Evolutionary conservation across 2,797 vertebrate genomes (phyloP).

Genomic region (Crocidura indochinensis): DNA sequence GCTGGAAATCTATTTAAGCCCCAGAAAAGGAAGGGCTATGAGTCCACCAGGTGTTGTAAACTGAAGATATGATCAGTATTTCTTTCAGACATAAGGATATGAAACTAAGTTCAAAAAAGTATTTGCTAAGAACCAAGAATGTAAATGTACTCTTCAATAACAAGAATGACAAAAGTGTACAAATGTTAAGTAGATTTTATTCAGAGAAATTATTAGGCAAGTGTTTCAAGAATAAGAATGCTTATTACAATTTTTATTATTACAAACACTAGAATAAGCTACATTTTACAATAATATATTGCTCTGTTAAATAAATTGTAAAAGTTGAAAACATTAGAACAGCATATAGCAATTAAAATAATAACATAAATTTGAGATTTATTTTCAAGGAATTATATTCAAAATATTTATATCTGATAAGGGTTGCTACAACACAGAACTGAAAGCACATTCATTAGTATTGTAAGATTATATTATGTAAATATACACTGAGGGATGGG

Average conservation of each 20-base stretch:
- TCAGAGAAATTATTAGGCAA: background rate
- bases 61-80: background rate
- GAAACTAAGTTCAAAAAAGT: background rate
- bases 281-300: background rate
- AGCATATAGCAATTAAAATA: background rate
- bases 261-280: constrained; percentile 1
- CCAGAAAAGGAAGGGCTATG: background rate
- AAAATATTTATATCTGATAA: constrained; percentile 41
- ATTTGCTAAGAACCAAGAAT: background rate
- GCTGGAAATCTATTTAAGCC: no score
- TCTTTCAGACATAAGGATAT: background rate
- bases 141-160: background rate
- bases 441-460: background rate
- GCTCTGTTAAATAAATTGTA: background rate
- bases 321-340: background rate
- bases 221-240: constrained; percentile 9
- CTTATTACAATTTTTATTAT: constrained; percentile 31
- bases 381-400: background rate
- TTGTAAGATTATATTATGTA: background rate
- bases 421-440: background rate
- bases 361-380: background rate
- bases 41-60: fast-evolving
- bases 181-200: background rate
- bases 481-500: background rate
- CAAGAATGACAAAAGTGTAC: background rate